Evolutionary conservation across 2,888 invertebrate species (phyloP), one percentile per base, ranked within the genome.

Genomic region (Selenia dentaria): DNA sequence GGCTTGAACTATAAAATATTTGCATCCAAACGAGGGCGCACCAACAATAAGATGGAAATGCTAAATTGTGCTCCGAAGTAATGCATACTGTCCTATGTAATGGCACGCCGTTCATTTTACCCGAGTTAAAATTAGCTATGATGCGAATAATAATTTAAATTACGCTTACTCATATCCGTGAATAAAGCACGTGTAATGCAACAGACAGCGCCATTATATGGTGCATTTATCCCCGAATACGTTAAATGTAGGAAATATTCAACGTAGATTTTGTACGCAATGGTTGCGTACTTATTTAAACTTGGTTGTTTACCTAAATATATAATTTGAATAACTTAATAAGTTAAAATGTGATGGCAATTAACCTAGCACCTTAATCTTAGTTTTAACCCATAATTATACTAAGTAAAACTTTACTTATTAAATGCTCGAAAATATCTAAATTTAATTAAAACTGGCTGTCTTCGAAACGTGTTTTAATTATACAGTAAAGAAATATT

Each of bases 31-130:
- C 80, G 79, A 83, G 83, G 71, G 62, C 71, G 65, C 62, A 58
- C 70, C 69, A 75, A 83, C 83, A 84, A 83, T 83, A 84, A 80
- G 78, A 85, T 83, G 76, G 77, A 82, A 85, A 84, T 83, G 79
- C 74, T 69, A 74, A 73, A 69, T 72, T 69, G 72, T 69, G 62
- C 62, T 64, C 65, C 64, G 60, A 64, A 67, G 73, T 74, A 72
- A 76, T 75, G 79, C 74, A 77, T 72, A 75, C 67, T 74, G 70
- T 69, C 66, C 68, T 61, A 57, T 53, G 54, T 76, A 74, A 76
- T 74, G 66, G 66, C 62, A 8, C 55, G 51, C 55, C 51, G 58
- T 64, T 67, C 62, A 70, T 73, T 68, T 63, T 61, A 57, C 55
- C 52, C 34, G 40, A 40, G 51, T 56, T 53, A 48, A 63, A 66